Percentiles rank a stretch among this genome's conserved stretches.
These are phyloP conservation scores for Penaeus vannamei DNA, from an alignment of 1,140 invertebrate species.

Conservation along the genomic window DNA sequence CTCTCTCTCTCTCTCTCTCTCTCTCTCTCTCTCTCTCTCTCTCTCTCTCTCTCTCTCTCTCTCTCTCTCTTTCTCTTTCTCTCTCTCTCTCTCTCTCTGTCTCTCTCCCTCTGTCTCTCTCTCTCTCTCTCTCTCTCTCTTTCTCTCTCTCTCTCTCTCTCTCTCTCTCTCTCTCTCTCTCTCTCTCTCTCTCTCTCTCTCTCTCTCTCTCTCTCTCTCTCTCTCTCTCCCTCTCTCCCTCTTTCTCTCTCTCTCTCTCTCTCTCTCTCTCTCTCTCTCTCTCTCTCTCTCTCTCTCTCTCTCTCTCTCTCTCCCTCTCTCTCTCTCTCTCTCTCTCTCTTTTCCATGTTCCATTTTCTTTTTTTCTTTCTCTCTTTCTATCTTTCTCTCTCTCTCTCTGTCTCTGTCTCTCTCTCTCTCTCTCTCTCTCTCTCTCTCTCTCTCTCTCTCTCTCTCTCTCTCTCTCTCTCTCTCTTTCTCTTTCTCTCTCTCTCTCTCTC, in stretches of 20 bases:
- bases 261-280: not conserved
- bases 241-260: not conserved
- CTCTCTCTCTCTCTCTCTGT: constrained; percentile 16
- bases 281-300: not conserved
- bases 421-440: no score
- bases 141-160: constrained; percentile 14
- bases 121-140: constrained; percentile 6
- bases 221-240: not conserved
- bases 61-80: constrained; percentile 12
- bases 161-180: constrained; percentile 16
- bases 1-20: not conserved
- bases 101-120: constrained; percentile 4
- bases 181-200: constrained; percentile 16
- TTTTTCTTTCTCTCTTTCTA: no score
- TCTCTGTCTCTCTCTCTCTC: no score
- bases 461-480: constrained; percentile 5
- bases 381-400: no score
- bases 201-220: constrained; percentile 20
- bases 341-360: not conserved
- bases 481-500: constrained; percentile 12
- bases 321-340: not conserved
- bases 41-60: not conserved
- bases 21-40: constrained; percentile 1
- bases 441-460: constrained; percentile 3
- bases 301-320: not conserved